Base-by-base conservation (phyloP, 2,888 invertebrate genomes). In the Melangyna quadrimaculata region DNA sequence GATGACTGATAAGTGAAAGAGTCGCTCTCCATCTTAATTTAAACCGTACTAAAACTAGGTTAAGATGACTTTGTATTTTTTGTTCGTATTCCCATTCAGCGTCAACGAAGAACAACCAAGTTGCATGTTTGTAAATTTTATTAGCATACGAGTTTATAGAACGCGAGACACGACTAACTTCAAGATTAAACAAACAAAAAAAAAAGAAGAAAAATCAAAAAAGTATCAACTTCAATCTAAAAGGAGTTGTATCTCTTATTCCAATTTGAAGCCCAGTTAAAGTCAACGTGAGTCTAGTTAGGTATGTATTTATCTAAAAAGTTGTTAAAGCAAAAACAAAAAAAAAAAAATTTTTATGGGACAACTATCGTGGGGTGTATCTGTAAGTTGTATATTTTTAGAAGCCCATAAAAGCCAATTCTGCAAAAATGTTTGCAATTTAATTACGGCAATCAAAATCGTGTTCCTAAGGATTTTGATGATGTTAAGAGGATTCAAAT, bases 381-480 rank as follows among this genome's bases (percentile, higher is more conserved):
- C 35, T 27, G 53, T n/a, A n/a, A n/a, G n/a, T n/a, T n/a, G n/a
- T 53, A 4, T 55, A 75, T 67, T 75, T 75, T 75, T 75, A 75
- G 57, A 29, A 27, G 53, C 48, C 75, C 53, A 80, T 84, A 84
- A 84, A 80, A 79, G 79, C 69, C 61, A 14, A 43, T 43, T 72
- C 27, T 35, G 27, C 22, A 63, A 57, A 48, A 78, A 74, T 73
- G 78, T 70, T 75, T 75, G 73, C 77, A 63, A 78, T 81, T 86
- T 86, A 86, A 86, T 86, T 86, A 78, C 78, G 63, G 43, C 77
- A 77, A 73, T 81, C 78, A 59, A 63, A 78, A 57, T 65, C 70
- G 65, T 74, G 59, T 73, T 51, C 24, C 22, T 12, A 67, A 48
- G 35, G 35, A 67, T 63, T 63, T 17, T 51, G 14, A n/a, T 69